Conservation (phyloP, 2,888 invertebrate genomes). For the Pemphredon lugubris region DNA sequence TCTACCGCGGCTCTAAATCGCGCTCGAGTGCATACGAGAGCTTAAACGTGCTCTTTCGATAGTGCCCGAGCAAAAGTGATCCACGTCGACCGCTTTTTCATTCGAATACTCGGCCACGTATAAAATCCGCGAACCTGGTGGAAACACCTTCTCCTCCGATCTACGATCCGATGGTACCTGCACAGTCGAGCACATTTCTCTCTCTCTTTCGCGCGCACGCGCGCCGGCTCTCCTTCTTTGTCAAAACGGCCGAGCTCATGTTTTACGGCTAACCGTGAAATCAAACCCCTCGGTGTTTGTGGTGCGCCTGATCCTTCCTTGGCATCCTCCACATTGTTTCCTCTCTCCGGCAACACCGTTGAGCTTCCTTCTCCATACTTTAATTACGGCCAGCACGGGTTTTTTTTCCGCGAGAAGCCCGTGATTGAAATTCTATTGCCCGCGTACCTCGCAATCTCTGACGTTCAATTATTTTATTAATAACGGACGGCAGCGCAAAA, state of each 20-base stretch:
- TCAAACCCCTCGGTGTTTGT: constrained; percentile 57
- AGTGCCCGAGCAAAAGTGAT: constrained; percentile 37
- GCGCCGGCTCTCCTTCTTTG: not conserved
- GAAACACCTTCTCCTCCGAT: constrained; percentile 30
- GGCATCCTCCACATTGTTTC: constrained; percentile 46
- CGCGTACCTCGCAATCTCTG: too few species aligned
- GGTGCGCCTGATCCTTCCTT: constrained; percentile 35
- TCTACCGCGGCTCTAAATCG: constrained; percentile 32
- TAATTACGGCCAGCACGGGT: not conserved
- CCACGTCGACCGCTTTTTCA: constrained; percentile 54
- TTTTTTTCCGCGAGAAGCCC: not conserved
- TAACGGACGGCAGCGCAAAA: too few species aligned
- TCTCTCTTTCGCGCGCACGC: not conserved
- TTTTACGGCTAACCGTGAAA: constrained; percentile 63
- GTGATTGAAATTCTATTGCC: not conserved
- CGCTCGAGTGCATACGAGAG: constrained; percentile 36
- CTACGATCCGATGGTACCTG: constrained; percentile 44
- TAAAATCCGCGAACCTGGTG: constrained; percentile 42
- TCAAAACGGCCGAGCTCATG: constrained; percentile 30
- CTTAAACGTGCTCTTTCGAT: constrained; percentile 45
- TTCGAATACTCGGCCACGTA: constrained; percentile 39
- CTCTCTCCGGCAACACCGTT: not conserved
- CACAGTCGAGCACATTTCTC: constrained; percentile 19
- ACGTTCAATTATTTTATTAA: too few species aligned
- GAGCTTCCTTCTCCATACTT: not conserved